Percentiles rank a stretch among this genome's conserved stretches.
Evolutionary conservation across 64 coral and sea anemone genomes (phyloP).

Genomic region (Montipora foliosa): DNA sequence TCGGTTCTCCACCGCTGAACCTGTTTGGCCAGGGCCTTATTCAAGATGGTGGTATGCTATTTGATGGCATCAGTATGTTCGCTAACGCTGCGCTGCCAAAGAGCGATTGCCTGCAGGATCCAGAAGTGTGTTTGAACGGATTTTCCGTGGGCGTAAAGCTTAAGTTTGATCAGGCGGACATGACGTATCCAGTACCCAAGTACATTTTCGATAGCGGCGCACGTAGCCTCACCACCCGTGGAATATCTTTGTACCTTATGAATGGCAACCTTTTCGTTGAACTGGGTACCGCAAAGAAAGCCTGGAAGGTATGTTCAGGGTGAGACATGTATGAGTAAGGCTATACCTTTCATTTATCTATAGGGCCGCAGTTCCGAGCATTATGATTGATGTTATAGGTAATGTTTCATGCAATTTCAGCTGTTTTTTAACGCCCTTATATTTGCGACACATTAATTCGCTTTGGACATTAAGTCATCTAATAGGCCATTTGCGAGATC

Average conservation of each 20-base stretch:
- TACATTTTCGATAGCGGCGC: conserved; percentile 92
- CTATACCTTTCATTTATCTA: too few relatives aligned
- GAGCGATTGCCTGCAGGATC: conserved; percentile 71
- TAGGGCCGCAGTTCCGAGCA: too few relatives aligned
- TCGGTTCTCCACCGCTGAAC: conserved; percentile 58
- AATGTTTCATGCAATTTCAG: too few relatives aligned
- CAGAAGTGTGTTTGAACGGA: conserved; percentile 49
- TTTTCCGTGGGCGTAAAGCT: conserved; percentile 79
- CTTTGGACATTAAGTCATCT: too few relatives aligned
- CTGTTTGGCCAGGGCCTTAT: conserved; percentile 42
- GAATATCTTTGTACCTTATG: conserved; percentile 76
- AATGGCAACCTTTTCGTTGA: conserved; percentile 69
- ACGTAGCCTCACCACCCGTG: conserved; percentile 60
- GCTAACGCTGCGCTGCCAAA: conserved; percentile 26
- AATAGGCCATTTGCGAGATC: too few relatives aligned
- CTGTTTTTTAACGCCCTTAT: too few relatives aligned
- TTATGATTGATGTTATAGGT: too few relatives aligned
- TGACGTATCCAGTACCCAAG: conserved; percentile 46
- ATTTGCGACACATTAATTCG: too few relatives aligned
- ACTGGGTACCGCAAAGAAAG: conserved; percentile 55
- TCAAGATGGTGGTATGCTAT: conserved; percentile 50
- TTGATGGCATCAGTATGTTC: conserved; percentile 65
- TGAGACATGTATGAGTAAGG: too few relatives aligned
- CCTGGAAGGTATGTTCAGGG: conserved; percentile 68
- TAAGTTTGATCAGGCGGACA: conserved; percentile 56